Evolutionary conservation across 1,140 invertebrate genomes (phyloP), one percentile per base, ranked within the genome.

Genomic region (Chrysomallon squamiferum): DNA sequence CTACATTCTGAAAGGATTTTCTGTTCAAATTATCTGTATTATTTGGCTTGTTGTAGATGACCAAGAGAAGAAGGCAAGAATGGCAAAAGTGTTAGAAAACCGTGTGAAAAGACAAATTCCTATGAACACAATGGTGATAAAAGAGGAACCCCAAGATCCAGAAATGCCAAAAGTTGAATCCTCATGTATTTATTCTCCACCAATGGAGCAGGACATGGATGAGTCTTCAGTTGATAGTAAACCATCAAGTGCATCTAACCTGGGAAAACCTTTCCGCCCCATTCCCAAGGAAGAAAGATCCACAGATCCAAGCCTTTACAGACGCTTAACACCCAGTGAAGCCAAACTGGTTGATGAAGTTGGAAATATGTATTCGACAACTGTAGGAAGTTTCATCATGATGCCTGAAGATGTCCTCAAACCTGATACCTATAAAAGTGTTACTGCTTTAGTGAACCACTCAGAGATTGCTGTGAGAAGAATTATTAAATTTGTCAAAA

Each of bases 401-500:
- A 62, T 68, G 7, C 29, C 59, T 27, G 62, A 50, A 15, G 58
- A 56, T 15, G 62, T 62, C 18, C 38, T 62, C 25, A 41, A 72
- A 15, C 54, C 68, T 15, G 65, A 68, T 43, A 68, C 73, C 20
- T 81, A 81, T 33, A 69, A 74, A 11, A 75, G 64, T 43, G 64
- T 73, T 9, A 72, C 73, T 25, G 78, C 80, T 50, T 62, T 82
- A 18, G 72, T 82, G 5, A 82, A 82, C 59, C 75, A 80, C 56
- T 82, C 80, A 18, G 75, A 80, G 35, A 60, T 78, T 4, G 74
- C 72, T 29, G 80, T 82, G 0, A 62, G 75, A 32, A 70, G 75
- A 35, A 69, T 82, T 38, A 80, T 82, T 20, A 73, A 75, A 63
- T 82, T 80, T 73, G 74, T 80, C 9, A 82, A 82, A 60, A 58